Evolutionary conservation across 2,113 vertebrate species (phyloP), one percentile per base, ranked within the genome.

Genomic region (Pygoscelis antarcticus): DNA sequence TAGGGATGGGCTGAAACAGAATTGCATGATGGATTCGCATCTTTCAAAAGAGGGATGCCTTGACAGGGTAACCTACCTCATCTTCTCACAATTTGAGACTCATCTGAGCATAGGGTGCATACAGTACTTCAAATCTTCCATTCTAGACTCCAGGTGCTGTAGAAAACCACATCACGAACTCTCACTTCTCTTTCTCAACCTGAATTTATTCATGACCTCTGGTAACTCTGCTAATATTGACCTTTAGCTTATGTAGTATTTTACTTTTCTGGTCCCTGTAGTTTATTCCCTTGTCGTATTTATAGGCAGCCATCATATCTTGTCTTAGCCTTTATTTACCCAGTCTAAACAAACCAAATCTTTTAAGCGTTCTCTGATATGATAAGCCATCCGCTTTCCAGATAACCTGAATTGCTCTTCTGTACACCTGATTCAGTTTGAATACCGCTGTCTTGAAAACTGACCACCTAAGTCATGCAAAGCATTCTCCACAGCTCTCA

Each of bases 261-360:
- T 91, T 32, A 61, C 76, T 89, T 68, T 62, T 66, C 68, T 68
- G n/a, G 55, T 74, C 44, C 46, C 66, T 1, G 0, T 18, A 58
- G 40, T 65, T 93, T 82, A 85, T 27, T 83, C 36, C 44, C 40
- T 30, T 90, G 27, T 57, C 0, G 0, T 51, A 78, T 57, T 72
- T 71, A 79, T 65, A 85, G 69, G 52, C 49, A 79, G 47, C n/a
- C 76, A 72, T 76, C 10, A 1, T 44, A 36, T 38, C 38, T 84
- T 87, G 57, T 65, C 78, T 69, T 70, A 62, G 49, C 22, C 14
- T 86, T 87, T 96, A 88, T 70, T 93, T 91, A 79, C 55, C 49
- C 44, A 87, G 62, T 9, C 87, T 85, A 95, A 93, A 96, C 77
- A 84, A 84, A 80, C 7, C 29, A 91, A 87, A 75, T 75, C 55